phyloP scores from a whole-genome alignment of 1,140 invertebrate species.

The Andrena cerasifolii region DNA sequence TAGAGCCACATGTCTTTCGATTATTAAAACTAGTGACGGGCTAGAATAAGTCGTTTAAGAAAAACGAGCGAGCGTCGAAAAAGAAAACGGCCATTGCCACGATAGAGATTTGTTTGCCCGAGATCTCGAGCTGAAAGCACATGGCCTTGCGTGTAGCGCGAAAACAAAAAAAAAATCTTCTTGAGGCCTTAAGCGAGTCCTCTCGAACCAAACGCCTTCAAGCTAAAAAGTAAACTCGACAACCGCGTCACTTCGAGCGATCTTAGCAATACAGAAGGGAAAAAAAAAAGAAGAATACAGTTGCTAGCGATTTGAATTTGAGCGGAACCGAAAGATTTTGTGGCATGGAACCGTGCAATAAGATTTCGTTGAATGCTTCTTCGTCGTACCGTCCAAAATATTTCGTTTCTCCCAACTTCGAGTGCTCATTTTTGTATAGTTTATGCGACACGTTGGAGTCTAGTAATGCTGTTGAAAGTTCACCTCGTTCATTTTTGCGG shows the following conservation, averaged over 20 bases:
- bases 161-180: constrained; percentile 14
- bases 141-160: constrained; percentile 27
- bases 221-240: neutral
- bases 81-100: neutral
- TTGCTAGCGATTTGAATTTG: constrained; percentile 61
- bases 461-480: constrained; percentile 73
- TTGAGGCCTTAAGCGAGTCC: constrained; percentile 32
- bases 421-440: constrained; percentile 76
- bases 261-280: neutral
- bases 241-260: neutral
- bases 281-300: no score
- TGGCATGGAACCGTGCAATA: constrained; percentile 47
- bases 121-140: neutral
- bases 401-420: constrained; percentile 73
- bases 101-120: neutral
- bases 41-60: constrained; percentile 52
- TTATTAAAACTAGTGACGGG: constrained; percentile 46
- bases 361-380: constrained; percentile 71
- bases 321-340: constrained; percentile 58
- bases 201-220: constrained; percentile 30
- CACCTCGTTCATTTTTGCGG: constrained; percentile 71
- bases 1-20: constrained; percentile 56
- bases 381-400: constrained; percentile 76
- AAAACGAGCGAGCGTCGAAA: constrained; percentile 25
- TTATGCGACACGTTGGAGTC: constrained; percentile 74